These are phyloP conservation scores for Gambusia yucatana DNA, from an alignment of 2,797 vertebrate genomes.

Conservation along the genomic window DNA sequence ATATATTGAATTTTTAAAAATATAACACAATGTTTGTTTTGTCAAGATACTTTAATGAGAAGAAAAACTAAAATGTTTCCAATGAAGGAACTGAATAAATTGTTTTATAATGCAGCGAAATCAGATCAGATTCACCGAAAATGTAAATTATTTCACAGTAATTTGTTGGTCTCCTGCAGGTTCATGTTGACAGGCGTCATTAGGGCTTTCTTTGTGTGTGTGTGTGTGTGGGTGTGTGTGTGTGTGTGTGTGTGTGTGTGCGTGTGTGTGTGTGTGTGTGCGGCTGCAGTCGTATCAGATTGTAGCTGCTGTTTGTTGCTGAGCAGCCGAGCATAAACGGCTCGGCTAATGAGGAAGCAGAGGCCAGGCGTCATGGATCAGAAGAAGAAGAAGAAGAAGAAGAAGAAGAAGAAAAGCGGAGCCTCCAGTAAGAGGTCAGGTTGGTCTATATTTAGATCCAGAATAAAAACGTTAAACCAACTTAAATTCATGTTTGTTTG, in stretches of 20 bases:
- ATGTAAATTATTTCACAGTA: neutral
- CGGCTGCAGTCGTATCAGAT: slow-evolving; percentile 51
- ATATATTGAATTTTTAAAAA: no score
- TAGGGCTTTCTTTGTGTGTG: slow-evolving; percentile 1
- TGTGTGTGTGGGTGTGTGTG: neutral
- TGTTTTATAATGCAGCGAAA: neutral
- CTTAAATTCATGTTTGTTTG: neutral
- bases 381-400: neutral
- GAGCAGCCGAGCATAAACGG: slow-evolving; percentile 61
- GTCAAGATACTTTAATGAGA: neutral
- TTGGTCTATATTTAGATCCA: neutral
- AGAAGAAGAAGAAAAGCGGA: slow-evolving; percentile 14
- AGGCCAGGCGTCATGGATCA: slow-evolving; percentile 62
- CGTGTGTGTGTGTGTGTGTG: slow-evolving; percentile 3
- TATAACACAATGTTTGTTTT: no score
- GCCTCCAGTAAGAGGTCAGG: neutral
- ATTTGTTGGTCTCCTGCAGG: neutral
- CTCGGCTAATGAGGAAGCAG: slow-evolving; percentile 34
- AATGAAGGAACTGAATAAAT: neutral
- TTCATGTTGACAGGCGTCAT: neutral
- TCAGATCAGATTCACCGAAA: neutral
- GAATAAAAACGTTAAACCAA: neutral
- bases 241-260: no score
- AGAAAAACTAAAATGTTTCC: neutral
- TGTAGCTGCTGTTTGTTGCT: slow-evolving; percentile 46